Evolutionary conservation across 2,888 invertebrate species (phyloP).

Genomic region (Ophonus ardosiacus): DNA sequence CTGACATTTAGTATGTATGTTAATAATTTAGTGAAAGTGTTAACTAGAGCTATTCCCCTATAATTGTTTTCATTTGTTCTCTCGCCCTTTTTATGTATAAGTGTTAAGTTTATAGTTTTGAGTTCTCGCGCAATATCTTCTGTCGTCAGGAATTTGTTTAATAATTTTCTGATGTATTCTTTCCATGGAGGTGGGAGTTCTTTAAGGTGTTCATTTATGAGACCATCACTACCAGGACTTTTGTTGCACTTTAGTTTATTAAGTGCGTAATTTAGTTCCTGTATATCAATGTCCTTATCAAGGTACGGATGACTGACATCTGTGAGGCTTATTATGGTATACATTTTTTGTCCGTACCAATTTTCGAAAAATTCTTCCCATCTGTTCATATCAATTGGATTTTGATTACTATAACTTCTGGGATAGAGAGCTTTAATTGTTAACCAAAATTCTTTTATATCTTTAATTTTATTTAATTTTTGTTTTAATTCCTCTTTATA

Average conservation of each 20-base stretch:
- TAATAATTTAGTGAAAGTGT: slow-evolving; percentile 46
- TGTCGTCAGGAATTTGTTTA: slow-evolving; percentile 35
- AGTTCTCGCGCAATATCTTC: slow-evolving; percentile 30
- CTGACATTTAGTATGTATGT: slow-evolving; percentile 45
- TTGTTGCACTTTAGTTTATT: slow-evolving; percentile 38
- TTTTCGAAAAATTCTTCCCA: too few species aligned
- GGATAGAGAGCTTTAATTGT: neutral
- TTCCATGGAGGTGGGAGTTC: slow-evolving; percentile 12
- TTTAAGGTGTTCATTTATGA: slow-evolving; percentile 52
- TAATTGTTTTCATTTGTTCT: slow-evolving; percentile 43
- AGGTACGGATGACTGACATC: slow-evolving; percentile 18
- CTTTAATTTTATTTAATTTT: slow-evolving; percentile 2
- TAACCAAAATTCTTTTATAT: slow-evolving; percentile 22
- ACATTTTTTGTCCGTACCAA: too few species aligned
- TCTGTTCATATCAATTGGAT: neutral
- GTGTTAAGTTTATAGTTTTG: slow-evolving; percentile 14
- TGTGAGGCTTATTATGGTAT: neutral
- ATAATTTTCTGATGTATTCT: slow-evolving; percentile 13
- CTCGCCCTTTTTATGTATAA: slow-evolving; percentile 48
- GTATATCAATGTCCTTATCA: slow-evolving; percentile 15
- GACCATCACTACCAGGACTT: slow-evolving; percentile 42
- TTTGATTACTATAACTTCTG: neutral
- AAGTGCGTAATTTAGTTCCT: too few species aligned
- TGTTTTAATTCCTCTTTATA: neutral
- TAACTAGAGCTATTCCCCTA: slow-evolving; percentile 54